Evolutionary conservation across 2,113 vertebrate genomes (phyloP).

Genomic region (Brienomyrus brachyistius): DNA sequence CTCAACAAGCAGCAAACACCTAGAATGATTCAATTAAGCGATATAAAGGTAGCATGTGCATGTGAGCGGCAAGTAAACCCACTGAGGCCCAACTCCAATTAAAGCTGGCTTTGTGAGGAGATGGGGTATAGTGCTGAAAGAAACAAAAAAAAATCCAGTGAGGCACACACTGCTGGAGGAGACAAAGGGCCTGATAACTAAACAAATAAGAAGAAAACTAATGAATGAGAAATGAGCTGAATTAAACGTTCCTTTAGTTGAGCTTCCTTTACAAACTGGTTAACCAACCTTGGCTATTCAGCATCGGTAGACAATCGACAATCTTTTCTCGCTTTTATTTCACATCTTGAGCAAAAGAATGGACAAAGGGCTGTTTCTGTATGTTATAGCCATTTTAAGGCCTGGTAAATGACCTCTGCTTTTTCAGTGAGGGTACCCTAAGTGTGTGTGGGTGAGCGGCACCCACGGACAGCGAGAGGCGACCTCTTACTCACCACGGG

Average conservation of each 20-base stretch:
- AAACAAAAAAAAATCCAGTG: background rate
- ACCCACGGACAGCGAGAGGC: background rate
- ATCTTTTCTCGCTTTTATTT: background rate
- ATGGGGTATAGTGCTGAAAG: background rate
- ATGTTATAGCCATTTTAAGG: background rate
- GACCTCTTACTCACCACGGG: background rate
- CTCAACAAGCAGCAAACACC: background rate
- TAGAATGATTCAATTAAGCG: background rate
- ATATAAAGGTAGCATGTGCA: background rate
- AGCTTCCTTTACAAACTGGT: background rate
- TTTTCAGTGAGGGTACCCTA: background rate
- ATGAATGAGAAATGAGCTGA: conserved; percentile 11
- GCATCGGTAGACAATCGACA: background rate
- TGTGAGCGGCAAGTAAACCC: background rate
- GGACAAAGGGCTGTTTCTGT: background rate
- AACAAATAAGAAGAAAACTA: conserved; percentile 9
- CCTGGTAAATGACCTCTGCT: background rate
- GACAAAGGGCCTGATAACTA: background rate
- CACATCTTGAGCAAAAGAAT: background rate
- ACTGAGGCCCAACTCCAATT: background rate
- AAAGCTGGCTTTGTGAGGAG: background rate
- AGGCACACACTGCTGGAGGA: background rate
- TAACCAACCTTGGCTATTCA: background rate
- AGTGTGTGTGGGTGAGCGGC: background rate
- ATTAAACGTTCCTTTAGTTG: background rate